Conservation (phyloP, 2,888 invertebrate species). For the Acanthacorydalis orientalis region DNA sequence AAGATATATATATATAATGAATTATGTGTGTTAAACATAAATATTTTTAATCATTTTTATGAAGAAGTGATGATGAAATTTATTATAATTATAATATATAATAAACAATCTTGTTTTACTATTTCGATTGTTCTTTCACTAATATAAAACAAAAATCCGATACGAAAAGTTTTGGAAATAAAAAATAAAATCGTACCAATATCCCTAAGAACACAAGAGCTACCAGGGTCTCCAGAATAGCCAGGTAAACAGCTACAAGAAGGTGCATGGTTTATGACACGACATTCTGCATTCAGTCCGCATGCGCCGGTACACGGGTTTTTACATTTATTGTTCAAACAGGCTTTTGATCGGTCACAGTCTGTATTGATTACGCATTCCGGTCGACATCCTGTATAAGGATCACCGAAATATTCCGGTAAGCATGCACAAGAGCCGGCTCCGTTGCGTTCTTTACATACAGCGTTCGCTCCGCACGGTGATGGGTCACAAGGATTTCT, state of each 20-base stretch:
- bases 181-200: constrained; percentile 19
- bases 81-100: too few relatives aligned
- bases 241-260: constrained; percentile 42
- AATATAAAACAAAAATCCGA: constrained; percentile 3
- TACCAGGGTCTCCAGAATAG: constrained; percentile 42
- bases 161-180: constrained; percentile 2
- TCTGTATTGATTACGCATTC: constrained; percentile 51
- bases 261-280: constrained; percentile 47
- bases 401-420: constrained; percentile 45
- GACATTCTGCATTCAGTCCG: constrained; percentile 37
- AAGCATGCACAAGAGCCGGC: constrained; percentile 47
- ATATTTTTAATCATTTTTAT: too few relatives aligned
- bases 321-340: constrained; percentile 47
- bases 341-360: constrained; percentile 43
- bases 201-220: constrained; percentile 24
- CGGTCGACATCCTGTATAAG: constrained; percentile 46
- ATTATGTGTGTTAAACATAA: too few relatives aligned
- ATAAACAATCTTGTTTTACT: too few relatives aligned
- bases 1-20: too few relatives aligned
- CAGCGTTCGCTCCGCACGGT: constrained; percentile 49
- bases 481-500: constrained; percentile 41
- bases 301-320: constrained; percentile 41
- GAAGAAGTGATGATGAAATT: too few relatives aligned
- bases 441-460: constrained; percentile 43
- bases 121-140: too few relatives aligned